Evolutionary conservation across 37 sponge, comb jelly and placozoan genomes (phyloP), one percentile per base, ranked within the genome.

Genomic region (Theonella swinhoei): DNA sequence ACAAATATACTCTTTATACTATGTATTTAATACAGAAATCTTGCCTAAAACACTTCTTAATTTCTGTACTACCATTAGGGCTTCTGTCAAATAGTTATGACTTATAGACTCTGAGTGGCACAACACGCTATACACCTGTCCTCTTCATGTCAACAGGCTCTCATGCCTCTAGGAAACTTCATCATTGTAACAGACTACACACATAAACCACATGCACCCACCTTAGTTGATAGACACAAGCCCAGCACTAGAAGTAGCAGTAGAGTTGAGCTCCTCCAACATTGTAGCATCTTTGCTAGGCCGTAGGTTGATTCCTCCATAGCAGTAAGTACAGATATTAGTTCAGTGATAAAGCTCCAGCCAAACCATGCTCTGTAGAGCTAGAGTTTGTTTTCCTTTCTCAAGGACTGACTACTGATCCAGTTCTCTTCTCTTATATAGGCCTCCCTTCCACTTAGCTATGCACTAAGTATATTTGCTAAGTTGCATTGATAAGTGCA

Each of bases 281-380:
- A 17, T 78, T 58, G 61, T 22, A 36, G 31, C 78, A 78, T 62
- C 28, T 23, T 29, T 64, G 62, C 7, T 78, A 31, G 60, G n/a
- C n/a, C n/a, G n/a, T n/a, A n/a, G n/a, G n/a, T n/a, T n/a, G n/a
- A n/a, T n/a, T n/a, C n/a, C n/a, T n/a, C n/a, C n/a, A n/a, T n/a
- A n/a, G n/a, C n/a, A n/a, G n/a, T n/a, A n/a, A n/a, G n/a, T n/a
- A n/a, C n/a, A n/a, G n/a, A n/a, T n/a, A n/a, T n/a, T n/a, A 70
- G 54, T 47, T 14, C 7, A 47, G 11, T 47, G 54, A 47, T 47
- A 14, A 7, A 47, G 54, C 54, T 47, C 54, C 54, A 47, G 54
- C 54, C 54, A 47, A 47, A 47, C 54, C 54, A 47, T 47, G 54
- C 54, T 47, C 14, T 47, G 11, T 14, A 47, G 54, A 47, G 54